Base-by-base conservation (phyloP, 2,888 invertebrate genomes). In the Cybosia mesomella region DNA sequence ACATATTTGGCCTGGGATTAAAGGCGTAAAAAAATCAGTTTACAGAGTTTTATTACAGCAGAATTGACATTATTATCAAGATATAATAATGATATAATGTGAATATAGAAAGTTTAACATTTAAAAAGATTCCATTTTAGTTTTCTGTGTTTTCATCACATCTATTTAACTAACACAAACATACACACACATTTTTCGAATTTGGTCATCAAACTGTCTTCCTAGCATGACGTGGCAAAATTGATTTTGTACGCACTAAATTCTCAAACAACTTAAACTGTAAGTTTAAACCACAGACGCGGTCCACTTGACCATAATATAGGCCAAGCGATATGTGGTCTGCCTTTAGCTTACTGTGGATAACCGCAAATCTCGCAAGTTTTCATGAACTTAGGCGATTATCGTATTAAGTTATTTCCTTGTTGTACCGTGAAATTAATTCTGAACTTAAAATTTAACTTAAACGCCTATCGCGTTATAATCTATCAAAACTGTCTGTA, bases 291-390 rank as follows among this genome's bases (percentile, higher is more conserved):
- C 70, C 67, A 67, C 64, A 22, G 18, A 32, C 58, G 68, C 68
- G 72, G 72, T 71, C 66, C 43, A 53, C 13, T 69, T 32, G 55
- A 61, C 75, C 70, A 62, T 75, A 66, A 28, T 21, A 66, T 36
- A 24, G 39, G 54, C 2, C 60, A 55, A 54, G 18, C 74, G 64
- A 66, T 76, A 68, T 60, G 71, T 68, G 78, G 73, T 62, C 28
- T 43, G 28, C 60, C 39, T 54, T 59, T 39, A 60, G 60, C 39
- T 60, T 43, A 22, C 24, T n/a, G 54, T 28, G 60, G 62, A 59
- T 67, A 9, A 8, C 76, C 76, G 62, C 76, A 76, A 76, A 71
- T 73, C 76, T 74, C 64, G 53, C n/a, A 59, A 58, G 69, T 66
- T 64, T 67, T 58, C 34, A 71, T 64, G 57, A 58, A 64, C 64